A percentile compares a stretch with the other conserved stretches of the same genome.
These are phyloP conservation scores for Macrotis lagotis DNA, from an alignment of 2,113 vertebrate genomes.

Conservation along the genomic window DNA sequence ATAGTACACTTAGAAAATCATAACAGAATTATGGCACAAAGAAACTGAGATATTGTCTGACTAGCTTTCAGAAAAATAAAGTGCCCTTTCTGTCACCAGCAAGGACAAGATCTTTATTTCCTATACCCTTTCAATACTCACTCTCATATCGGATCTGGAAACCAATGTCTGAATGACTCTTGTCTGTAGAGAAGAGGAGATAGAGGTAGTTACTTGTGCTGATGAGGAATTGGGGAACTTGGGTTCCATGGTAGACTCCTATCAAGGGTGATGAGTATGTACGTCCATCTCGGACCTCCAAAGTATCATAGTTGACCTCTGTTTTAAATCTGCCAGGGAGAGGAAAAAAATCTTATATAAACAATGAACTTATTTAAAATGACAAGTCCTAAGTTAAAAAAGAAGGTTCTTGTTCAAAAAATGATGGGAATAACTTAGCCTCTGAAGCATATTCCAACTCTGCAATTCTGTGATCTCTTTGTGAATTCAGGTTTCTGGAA, in stretches of 20 bases:
- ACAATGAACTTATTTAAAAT: background rate
- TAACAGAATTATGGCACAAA: background rate
- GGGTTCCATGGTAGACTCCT: slow-evolving; percentile 97
- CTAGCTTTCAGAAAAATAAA: background rate
- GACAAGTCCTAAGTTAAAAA: background rate
- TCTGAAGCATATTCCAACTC: background rate
- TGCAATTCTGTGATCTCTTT: background rate
- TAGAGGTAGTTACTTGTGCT: slow-evolving; percentile 98
- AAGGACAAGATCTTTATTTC: background rate
- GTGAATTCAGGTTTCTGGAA: slow-evolving; percentile 26
- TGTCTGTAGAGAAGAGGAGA: slow-evolving; percentile 97
- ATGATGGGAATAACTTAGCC: background rate
- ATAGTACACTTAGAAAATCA: background rate
- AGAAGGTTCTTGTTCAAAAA: background rate
- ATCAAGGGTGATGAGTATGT: slow-evolving; percentile 94
- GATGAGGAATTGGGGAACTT: slow-evolving; percentile 99
- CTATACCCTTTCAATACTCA: slow-evolving; percentile 80
- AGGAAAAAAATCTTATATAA: background rate
- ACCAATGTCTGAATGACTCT: slow-evolving; percentile 97
- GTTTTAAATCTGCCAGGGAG: slow-evolving; percentile 92
- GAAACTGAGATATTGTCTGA: background rate
- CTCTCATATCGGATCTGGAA: slow-evolving; percentile 99
- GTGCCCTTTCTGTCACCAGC: background rate
- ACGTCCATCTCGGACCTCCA: slow-evolving; percentile 95
- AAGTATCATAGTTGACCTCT: slow-evolving; percentile 96